Percentiles rank a stretch among this genome's conserved stretches.
Evolutionary conservation across 2,888 invertebrate genomes (phyloP).

Genomic region (Pasiphila rectangulata): DNA sequence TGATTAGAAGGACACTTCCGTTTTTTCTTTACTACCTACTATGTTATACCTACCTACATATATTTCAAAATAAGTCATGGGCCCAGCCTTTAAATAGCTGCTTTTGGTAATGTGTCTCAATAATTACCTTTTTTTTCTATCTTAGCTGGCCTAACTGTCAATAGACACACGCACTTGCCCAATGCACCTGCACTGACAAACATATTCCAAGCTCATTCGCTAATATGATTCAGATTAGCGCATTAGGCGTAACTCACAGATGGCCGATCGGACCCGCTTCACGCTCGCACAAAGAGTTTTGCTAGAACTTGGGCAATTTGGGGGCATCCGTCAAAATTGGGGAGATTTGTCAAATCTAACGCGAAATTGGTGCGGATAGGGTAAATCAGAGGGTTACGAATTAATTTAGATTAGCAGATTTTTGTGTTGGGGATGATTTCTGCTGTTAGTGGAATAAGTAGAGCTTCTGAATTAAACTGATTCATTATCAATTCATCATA

Average conservation of each 20-base stretch:
- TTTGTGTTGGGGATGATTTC: neutral
- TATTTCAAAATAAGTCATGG: too few species aligned
- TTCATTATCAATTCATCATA: neutral
- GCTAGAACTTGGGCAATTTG: constrained; percentile 44
- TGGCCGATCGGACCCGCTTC: constrained; percentile 49
- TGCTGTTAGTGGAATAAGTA: neutral
- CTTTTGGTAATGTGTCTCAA: too few species aligned
- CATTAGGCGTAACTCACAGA: constrained; percentile 63
- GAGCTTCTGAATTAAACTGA: too few species aligned
- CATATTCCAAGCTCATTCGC: constrained; percentile 43
- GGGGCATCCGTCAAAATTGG: constrained; percentile 59
- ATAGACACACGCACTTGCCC: constrained; percentile 21
- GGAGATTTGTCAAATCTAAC: constrained; percentile 62
- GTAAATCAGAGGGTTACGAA: constrained; percentile 40
- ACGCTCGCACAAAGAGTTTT: constrained; percentile 27
- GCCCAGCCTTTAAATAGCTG: too few species aligned
- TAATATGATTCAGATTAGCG: constrained; percentile 58
- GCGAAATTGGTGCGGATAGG: constrained; percentile 54
- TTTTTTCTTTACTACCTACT: too few species aligned
- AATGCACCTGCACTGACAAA: constrained; percentile 54
- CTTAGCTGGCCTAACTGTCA: neutral
- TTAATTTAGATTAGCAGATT: constrained; percentile 24
- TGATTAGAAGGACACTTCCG: too few species aligned
- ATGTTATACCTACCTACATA: too few species aligned
- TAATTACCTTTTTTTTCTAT: neutral